phyloP scores from a whole-genome alignment of 2,113 vertebrate species.

The Sarotherodon lohbergeri region DNA sequence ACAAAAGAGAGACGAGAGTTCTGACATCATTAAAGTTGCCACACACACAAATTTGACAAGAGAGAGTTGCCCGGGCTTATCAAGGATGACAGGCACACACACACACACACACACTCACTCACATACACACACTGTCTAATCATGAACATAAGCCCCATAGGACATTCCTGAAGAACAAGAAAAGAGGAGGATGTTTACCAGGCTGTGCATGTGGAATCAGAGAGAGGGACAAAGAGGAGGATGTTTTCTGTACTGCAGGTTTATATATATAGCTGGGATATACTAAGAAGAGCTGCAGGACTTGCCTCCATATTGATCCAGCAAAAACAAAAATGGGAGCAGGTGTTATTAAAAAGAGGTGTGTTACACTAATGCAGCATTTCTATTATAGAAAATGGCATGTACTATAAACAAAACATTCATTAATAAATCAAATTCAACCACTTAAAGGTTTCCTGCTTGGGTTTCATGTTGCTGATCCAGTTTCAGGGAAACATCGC shows the following conservation, averaged over 20 bases:
- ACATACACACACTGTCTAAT: neutral
- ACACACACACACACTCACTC: neutral
- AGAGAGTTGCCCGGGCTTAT: neutral
- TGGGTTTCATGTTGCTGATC: neutral
- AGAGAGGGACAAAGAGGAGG: conserved; percentile 28
- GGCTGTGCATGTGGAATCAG: neutral
- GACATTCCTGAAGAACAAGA: conserved; percentile 34
- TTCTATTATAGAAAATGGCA: neutral
- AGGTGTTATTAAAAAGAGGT: neutral
- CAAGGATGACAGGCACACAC: neutral
- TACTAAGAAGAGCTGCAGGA: neutral
- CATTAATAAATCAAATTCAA: conserved; percentile 16
- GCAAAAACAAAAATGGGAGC: neutral
- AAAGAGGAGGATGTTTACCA: conserved; percentile 46
- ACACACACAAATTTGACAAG: neutral
- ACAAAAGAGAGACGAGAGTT: neutral
- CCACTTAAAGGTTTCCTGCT: neutral
- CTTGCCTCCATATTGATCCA: neutral
- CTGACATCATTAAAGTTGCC: neutral
- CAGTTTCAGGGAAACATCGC: neutral
- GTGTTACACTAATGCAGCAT: neutral
- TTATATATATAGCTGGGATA: neutral
- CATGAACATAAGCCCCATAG: neutral
- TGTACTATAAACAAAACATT: neutral
- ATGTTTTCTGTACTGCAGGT: conserved; percentile 28